phyloP scores from a whole-genome alignment of 2,113 vertebrate species.

The Pygoscelis adeliae region DNA sequence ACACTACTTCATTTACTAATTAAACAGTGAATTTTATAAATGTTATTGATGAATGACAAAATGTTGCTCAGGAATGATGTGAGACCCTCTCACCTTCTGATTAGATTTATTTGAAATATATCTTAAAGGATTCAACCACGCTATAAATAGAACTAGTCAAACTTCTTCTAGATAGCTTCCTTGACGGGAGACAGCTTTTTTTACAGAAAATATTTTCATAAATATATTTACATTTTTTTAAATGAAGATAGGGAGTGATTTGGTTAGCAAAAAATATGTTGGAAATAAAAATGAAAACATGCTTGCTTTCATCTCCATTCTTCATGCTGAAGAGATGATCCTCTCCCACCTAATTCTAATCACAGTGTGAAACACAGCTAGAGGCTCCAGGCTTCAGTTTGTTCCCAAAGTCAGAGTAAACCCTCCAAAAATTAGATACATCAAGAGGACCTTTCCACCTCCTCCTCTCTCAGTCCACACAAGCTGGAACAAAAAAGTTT shows the following conservation, averaged over 20 bases:
- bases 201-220: background rate
- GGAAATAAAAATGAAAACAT: background rate
- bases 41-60: background rate
- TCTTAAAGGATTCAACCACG: background rate
- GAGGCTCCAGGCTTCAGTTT: background rate
- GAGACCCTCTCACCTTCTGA: background rate
- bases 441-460: background rate
- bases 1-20: background rate
- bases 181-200: background rate
- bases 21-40: background rate
- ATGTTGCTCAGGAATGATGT: background rate
- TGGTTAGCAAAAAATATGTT: background rate
- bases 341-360: background rate
- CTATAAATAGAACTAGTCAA: background rate
- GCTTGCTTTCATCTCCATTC: background rate
- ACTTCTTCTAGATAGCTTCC: background rate
- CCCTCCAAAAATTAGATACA: background rate
- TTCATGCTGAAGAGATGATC: background rate
- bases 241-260: background rate
- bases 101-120: background rate
- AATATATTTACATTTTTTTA: background rate
- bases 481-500: background rate
- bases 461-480: accelerated
- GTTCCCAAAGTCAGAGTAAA: background rate
- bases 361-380: background rate